Evolutionary conservation across 2,113 vertebrate species (phyloP).

Genomic region (Oncorhynchus kisutch): DNA sequence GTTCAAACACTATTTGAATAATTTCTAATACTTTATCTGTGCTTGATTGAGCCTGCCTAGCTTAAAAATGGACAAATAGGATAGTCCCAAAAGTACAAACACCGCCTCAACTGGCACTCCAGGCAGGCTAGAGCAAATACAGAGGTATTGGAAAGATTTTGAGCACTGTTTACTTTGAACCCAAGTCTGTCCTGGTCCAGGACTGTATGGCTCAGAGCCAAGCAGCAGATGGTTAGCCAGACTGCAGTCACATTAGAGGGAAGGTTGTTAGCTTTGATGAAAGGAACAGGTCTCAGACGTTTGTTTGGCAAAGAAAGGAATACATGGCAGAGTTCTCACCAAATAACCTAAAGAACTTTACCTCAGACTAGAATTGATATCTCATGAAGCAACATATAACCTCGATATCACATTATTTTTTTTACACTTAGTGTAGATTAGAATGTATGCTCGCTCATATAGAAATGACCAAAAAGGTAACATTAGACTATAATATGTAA

Average conservation of each 20-base stretch:
- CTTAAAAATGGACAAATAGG: no score
- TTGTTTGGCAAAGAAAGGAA: conserved; percentile 36
- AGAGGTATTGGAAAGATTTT: no score
- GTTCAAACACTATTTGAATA: no score
- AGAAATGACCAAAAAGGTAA: background rate
- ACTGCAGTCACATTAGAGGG: conserved; percentile 67
- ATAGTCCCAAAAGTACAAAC: no score
- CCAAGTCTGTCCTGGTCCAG: background rate
- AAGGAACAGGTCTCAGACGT: conserved; percentile 66
- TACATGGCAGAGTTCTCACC: conserved; percentile 17
- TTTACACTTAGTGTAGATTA: no score
- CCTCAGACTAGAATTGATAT: background rate
- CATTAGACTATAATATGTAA: no score
- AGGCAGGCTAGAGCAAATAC: no score
- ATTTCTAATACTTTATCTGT: no score
- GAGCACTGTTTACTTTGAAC: no score
- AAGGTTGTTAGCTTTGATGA: conserved; percentile 64
- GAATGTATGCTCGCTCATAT: background rate
- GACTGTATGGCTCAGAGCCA: conserved; percentile 68
- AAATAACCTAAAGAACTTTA: conserved; percentile 8
- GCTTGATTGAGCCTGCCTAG: no score
- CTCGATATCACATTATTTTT: no score
- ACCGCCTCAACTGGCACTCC: no score
- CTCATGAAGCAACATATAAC: background rate
- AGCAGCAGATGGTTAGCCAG: conserved; percentile 76